Percentiles rank a stretch among this genome's conserved stretches.
These are phyloP conservation scores for Sesia apiformis DNA, from an alignment of 2,888 invertebrate species.

Conservation along the genomic window DNA sequence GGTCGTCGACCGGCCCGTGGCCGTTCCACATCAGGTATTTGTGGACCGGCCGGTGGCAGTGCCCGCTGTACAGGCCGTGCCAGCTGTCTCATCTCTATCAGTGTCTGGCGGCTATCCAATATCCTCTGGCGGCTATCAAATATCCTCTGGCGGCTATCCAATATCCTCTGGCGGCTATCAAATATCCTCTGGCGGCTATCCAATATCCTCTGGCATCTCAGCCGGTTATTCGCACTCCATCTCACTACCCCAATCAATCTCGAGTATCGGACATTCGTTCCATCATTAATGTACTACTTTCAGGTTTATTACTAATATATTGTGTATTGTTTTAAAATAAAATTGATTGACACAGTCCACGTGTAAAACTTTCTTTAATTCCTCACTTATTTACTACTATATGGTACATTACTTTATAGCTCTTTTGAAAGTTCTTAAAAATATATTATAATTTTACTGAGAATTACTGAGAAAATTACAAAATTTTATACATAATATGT, in stretches of 20 bases:
- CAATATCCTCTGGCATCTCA: neutral
- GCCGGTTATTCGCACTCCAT: neutral
- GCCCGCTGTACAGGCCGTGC: slow-evolving; percentile 3
- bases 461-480: too few species aligned
- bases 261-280: neutral
- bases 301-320: neutral
- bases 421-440: too few species aligned
- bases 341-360: slow-evolving; percentile 1
- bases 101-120: neutral
- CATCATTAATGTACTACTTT: neutral
- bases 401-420: too few species aligned
- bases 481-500: too few species aligned
- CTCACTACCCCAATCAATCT: neutral
- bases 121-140: neutral
- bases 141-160: neutral
- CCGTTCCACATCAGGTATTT: slow-evolving; percentile 50
- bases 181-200: neutral
- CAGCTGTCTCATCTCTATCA: neutral
- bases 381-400: neutral
- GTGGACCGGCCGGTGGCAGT: slow-evolving; percentile 33
- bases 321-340: slow-evolving; percentile 4
- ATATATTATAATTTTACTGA: too few species aligned
- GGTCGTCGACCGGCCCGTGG: slow-evolving; percentile 33
- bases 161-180: neutral
- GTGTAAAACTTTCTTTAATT: neutral